Base-by-base conservation (phyloP, 2,888 invertebrate species). In the Parnassius glacialis region DNA sequence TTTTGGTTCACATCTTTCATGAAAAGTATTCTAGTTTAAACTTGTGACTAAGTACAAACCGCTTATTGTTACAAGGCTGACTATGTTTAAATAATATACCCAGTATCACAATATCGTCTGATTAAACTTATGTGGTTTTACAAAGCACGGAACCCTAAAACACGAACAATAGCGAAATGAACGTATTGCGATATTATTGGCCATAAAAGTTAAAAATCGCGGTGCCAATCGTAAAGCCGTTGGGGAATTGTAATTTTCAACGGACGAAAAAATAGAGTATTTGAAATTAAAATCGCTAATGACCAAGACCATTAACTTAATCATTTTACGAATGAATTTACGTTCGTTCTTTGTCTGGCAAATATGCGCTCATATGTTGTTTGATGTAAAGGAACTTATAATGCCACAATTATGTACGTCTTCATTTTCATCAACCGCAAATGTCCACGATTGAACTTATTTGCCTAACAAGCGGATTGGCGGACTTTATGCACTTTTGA, bases 231-330 rank as follows among this genome's bases (percentile, higher is more conserved):
- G 80, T 83, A 83, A 85, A 85, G 77, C 73, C 71, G 73, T 72
- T 73, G 73, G 75, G 65, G 74, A 80, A 74, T 85, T 84, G 85
- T 86, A 85, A 74, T 85, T 87, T 84, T 81, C 72, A 75, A 75
- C 73, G 64, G 71, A 72, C 73, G 73, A 80, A 74, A 72, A 85
- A 86, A 85, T 81, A 82, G 81, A 77, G 80, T 79, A 84, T 85
- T 83, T 81, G 69, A 82, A 89, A 91, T 92, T 91, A 90, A 91
- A 92, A 87, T 90, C 90, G 87, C 92, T 92, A 91, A 92, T 92
- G 91, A 90, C 92, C 82, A 81, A 85, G 81, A 84, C 90, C 91
- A 91, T 92, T 92, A 92, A 90, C 87, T 92, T 92, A 92, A 92
- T 92, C 85, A 92, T 91, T 92, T 90, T 92, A 92, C n/a, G n/a